Percentiles rank a stretch among this genome's conserved stretches.
These are phyloP conservation scores for Drosophila seguyi DNA, from an alignment of 1,140 invertebrate species.

Conservation along the genomic window DNA sequence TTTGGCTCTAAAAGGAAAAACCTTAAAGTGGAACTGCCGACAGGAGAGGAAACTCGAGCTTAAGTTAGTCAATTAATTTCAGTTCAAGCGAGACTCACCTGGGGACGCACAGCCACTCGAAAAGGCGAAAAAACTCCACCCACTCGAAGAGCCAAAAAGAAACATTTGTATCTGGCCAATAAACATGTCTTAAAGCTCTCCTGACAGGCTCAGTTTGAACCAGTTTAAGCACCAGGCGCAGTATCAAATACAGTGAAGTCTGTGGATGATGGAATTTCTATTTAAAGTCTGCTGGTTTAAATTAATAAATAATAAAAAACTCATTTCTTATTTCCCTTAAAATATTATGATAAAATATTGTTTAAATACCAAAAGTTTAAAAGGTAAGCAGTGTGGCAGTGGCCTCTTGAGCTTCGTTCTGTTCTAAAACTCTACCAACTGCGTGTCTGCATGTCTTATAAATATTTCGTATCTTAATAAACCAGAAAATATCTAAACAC, in stretches of 20 bases:
- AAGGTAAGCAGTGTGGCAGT: too few relatives aligned
- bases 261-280: not conserved
- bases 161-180: slow-evolving; percentile 62
- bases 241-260: not conserved
- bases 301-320: too few relatives aligned
- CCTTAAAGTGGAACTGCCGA: slow-evolving; percentile 12
- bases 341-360: too few relatives aligned
- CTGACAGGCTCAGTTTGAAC: slow-evolving; percentile 48
- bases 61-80: slow-evolving; percentile 22
- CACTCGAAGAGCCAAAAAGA: slow-evolving; percentile 27
- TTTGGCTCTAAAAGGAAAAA: slow-evolving; percentile 11
- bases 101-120: not conserved
- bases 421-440: too few relatives aligned
- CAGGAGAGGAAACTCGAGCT: slow-evolving; percentile 3
- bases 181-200: slow-evolving; percentile 75
- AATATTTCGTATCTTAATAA: not conserved
- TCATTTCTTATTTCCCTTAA: too few relatives aligned
- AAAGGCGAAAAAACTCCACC: slow-evolving; percentile 18
- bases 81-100: not conserved
- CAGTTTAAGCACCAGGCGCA: slow-evolving; percentile 49
- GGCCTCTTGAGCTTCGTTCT: too few relatives aligned
- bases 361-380: too few relatives aligned
- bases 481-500: not conserved
- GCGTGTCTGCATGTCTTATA: too few relatives aligned
- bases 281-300: not conserved